Conservation (phyloP, 1,140 invertebrate genomes). For the Nasonia vitripennis region DNA sequence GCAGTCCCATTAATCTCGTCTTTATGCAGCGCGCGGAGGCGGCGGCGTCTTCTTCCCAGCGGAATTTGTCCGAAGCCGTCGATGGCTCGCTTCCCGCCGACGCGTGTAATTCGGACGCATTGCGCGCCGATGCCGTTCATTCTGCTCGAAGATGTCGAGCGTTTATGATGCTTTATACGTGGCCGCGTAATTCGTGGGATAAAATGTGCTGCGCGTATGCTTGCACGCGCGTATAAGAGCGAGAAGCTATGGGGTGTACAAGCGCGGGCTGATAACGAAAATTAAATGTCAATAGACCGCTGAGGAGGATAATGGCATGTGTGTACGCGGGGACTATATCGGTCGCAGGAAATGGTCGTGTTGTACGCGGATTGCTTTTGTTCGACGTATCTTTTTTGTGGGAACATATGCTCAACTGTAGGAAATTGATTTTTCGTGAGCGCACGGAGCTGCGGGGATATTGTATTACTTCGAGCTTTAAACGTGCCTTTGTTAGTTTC, state of each 20-base stretch:
- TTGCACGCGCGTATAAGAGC: too few relatives aligned
- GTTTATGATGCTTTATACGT: not conserved
- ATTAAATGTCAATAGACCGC: constrained; percentile 1
- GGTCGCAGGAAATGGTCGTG: too few relatives aligned
- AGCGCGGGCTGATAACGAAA: not conserved
- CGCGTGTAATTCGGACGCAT: not conserved
- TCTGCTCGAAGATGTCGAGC: not conserved
- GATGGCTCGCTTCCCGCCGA: not conserved
- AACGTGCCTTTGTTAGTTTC: too few relatives aligned
- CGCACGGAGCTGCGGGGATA: too few relatives aligned
- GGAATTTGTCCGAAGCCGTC: not conserved
- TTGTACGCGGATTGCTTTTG: too few relatives aligned
- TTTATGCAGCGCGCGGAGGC: not conserved
- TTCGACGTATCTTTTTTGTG: not conserved
- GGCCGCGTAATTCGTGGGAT: not conserved
- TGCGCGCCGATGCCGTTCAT: not conserved
- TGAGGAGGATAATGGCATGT: not conserved
- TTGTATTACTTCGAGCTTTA: too few relatives aligned
- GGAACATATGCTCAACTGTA: not conserved
- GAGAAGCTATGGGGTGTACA: not conserved
- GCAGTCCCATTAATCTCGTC: constrained; percentile 5
- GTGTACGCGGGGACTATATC: not conserved
- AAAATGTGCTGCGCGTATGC: not conserved
- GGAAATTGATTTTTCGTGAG: too few relatives aligned
- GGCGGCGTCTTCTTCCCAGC: not conserved